Conservation (phyloP, 2,888 invertebrate species). For the Drosophila histrio region DNA sequence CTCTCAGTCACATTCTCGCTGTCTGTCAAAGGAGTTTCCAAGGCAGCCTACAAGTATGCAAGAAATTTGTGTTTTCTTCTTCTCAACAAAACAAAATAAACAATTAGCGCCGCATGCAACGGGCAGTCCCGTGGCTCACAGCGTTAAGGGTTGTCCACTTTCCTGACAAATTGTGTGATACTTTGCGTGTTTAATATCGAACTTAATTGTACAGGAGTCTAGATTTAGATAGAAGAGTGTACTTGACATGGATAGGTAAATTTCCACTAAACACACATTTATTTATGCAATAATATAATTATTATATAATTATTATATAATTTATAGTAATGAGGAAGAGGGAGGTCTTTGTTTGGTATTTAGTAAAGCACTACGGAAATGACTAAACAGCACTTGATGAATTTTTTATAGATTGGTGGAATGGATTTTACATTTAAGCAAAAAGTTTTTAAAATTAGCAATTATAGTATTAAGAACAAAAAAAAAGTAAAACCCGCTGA, state of each 20-base stretch:
- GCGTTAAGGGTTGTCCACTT: not conserved
- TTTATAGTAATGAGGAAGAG: not conserved
- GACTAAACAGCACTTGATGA: too few relatives aligned
- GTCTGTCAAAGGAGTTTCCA: not conserved
- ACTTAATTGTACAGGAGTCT: too few relatives aligned
- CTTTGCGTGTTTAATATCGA: too few relatives aligned
- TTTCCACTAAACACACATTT: too few relatives aligned
- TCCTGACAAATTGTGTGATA: not conserved
- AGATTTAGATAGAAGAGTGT: too few relatives aligned
- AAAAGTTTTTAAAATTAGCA: not conserved
- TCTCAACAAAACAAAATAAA: not conserved
- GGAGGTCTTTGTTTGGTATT: not conserved
- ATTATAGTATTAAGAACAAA: too few relatives aligned
- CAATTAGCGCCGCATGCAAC: not conserved
- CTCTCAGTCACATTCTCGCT: too few relatives aligned
- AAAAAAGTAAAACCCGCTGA: not conserved
- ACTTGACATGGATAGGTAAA: too few relatives aligned
- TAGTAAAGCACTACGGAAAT: not conserved
- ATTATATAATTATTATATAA: too few relatives aligned
- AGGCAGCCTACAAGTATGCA: not conserved
- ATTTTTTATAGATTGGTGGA: too few relatives aligned
- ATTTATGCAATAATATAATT: too few relatives aligned
- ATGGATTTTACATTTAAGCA: not conserved
- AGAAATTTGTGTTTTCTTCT: not conserved
- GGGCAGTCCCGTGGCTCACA: not conserved